Evolutionary conservation across 2,113 vertebrate genomes (phyloP).

Genomic region (Anguilla rostrata): DNA sequence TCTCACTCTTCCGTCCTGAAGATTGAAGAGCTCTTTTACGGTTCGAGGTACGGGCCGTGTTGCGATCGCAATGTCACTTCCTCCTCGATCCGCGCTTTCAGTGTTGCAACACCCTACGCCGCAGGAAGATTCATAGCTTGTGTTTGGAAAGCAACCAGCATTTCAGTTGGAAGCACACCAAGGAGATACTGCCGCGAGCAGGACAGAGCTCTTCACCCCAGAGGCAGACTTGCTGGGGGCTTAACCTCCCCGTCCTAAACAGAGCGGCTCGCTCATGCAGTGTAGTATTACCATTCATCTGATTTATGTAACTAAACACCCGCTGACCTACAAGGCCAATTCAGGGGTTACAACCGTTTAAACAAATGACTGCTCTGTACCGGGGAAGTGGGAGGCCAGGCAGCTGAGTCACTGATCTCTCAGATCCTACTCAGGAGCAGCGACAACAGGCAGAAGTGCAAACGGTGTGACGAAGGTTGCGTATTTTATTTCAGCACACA

Average conservation of each 20-base stretch:
- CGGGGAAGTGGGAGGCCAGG: too few species aligned
- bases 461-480: too few species aligned
- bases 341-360: too few species aligned
- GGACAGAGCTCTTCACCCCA: not conserved
- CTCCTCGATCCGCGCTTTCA: conserved; percentile 27
- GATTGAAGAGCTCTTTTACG: conserved; percentile 29
- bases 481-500: too few species aligned
- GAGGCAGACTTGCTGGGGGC: not conserved
- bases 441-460: too few species aligned
- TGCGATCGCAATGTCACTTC: conserved; percentile 28
- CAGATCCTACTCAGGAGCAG: too few species aligned
- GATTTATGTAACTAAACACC: conserved; percentile 1
- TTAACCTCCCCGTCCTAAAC: not conserved
- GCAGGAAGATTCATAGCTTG: conserved; percentile 24
- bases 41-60: conserved; percentile 43
- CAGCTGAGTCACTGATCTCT: too few species aligned
- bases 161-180: conserved; percentile 42
- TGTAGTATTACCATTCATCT: not conserved
- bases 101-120: conserved; percentile 24
- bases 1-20: not conserved
- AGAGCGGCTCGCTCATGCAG: too few species aligned
- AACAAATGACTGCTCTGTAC: too few species aligned
- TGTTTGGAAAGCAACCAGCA: conserved; percentile 19
- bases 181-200: conserved; percentile 27
- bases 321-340: not conserved